A percentile compares a stretch with the other conserved stretches of the same genome.
phyloP scores from a whole-genome alignment of 2,113 vertebrate species.

The Triplophysa rosa region DNA sequence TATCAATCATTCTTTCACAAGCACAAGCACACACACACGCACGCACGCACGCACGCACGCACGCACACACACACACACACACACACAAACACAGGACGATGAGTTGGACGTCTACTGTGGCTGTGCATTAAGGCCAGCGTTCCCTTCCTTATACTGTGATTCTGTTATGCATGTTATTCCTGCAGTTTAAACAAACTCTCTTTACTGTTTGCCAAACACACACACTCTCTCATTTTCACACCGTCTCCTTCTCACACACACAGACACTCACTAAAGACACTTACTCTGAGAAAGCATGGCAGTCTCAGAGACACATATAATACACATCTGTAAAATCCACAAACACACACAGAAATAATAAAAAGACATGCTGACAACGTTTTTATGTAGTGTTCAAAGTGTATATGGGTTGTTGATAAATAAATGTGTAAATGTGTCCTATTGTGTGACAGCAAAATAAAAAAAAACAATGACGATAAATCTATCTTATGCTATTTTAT shows the following conservation, averaged over 20 bases:
- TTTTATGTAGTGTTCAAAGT: too few species aligned
- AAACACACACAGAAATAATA: background rate
- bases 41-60: background rate
- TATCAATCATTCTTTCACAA: background rate
- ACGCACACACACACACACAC: background rate
- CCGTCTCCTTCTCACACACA: background rate
- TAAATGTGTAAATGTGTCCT: too few species aligned
- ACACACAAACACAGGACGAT: constrained; percentile 13
- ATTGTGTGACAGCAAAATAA: too few species aligned
- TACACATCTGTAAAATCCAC: constrained; percentile 16
- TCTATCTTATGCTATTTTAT: too few species aligned
- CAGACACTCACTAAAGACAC: background rate
- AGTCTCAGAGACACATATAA: background rate
- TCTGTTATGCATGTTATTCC: constrained; percentile 38
- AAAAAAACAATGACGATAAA: too few species aligned
- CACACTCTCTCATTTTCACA: constrained; percentile 6
- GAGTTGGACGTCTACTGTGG: constrained; percentile 24
- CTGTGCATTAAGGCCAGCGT: constrained; percentile 39
- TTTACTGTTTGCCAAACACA: constrained; percentile 14
- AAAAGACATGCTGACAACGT: too few species aligned
- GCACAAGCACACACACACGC: background rate
- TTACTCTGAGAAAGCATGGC: background rate
- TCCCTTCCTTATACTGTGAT: constrained; percentile 37
- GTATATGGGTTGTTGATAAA: too few species aligned
- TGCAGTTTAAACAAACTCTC: constrained; percentile 44